Base-by-base conservation (phyloP, 2,797 vertebrate species). In the Synaphobranchus kaupii region DNA sequence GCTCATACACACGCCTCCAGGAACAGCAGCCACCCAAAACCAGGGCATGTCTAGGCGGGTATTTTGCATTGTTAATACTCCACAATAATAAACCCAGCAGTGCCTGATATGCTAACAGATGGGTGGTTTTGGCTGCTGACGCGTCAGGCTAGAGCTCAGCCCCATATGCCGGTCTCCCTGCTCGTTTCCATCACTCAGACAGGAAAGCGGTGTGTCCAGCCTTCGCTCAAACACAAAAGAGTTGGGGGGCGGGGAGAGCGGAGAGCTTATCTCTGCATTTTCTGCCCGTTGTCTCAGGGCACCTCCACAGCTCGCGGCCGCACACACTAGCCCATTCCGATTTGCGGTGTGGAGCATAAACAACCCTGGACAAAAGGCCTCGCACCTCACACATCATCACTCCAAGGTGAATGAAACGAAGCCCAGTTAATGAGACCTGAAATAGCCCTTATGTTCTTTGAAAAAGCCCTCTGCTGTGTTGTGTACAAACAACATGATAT, bases 101-200 rank as follows among this genome's bases (percentile, higher is more conserved):
- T 73, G 76, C 78, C 84, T 78, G 76, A 56, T 76, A 71, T 88
- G 80, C 63, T 84, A 71, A 88, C 87, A 88, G 87, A 88, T 88
- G 87, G 87, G 54, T 73, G 78, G 87, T 85, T 78, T 48, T 88
- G 78, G 76, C 47, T 83, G 76, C 84, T 88, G 76, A 86, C 28
- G 84, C 60, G 80, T 86, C 84, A 88, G 87, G 80, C 78, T 50
- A 9, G 84, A 83, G 87, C 76, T 60, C 63, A 58, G 60, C 28
- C 47, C 87, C 87, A 88, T 88, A 85, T 88, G 87, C 50, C 84
- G 83, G 78, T 85, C 76, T 86, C 78, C 76, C 48, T 50, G 52
- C 80, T 85, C 56, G 78, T 82, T 85, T 56, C 87, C 84, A 82
- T 88, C 86, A 82, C 84, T 85, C 56, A 85, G 84, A 73, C 73